A percentile compares a stretch with the other conserved stretches of the same genome.
Evolutionary conservation across 2,113 vertebrate genomes (phyloP).

Genomic region (Alces alces): DNA sequence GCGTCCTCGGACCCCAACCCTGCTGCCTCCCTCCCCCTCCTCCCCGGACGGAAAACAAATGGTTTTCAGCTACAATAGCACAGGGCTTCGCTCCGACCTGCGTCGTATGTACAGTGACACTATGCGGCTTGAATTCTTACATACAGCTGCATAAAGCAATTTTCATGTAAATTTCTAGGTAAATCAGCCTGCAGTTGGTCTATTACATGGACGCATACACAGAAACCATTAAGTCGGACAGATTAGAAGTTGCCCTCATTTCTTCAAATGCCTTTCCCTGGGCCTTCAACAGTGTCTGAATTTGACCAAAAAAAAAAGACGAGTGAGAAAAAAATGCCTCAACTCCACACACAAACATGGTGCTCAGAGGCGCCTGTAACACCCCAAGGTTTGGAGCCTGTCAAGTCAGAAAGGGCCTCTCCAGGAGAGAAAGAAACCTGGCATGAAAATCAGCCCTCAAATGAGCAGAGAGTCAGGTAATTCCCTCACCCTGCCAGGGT

Average conservation of each 20-base stretch:
- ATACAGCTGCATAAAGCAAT: constrained; percentile 84
- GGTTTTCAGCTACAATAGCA: constrained; percentile 75
- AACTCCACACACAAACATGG: fast-evolving
- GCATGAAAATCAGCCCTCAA: neutral
- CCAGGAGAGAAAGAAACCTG: neutral
- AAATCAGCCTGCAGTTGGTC: constrained; percentile 77
- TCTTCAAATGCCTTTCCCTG: constrained; percentile 12
- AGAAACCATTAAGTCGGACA: constrained; percentile 76
- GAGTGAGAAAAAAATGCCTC: fast-evolving
- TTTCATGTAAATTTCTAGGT: constrained; percentile 83
- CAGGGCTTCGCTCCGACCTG: constrained; percentile 76
- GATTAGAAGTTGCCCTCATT: constrained; percentile 74
- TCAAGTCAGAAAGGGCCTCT: neutral
- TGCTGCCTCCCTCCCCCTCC: neutral
- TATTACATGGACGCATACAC: constrained; percentile 75
- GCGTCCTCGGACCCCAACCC: neutral
- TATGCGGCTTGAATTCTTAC: constrained; percentile 81
- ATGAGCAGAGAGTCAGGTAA: constrained; percentile 37
- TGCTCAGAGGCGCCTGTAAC: fast-evolving
- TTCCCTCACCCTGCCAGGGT: neutral
- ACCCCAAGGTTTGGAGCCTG: neutral
- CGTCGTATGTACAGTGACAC: constrained; percentile 74
- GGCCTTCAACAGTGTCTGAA: neutral
- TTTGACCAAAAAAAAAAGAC: neutral
- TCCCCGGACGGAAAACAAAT: constrained; percentile 69